These are phyloP conservation scores for Carollia perspicillata DNA, from an alignment of 2,113 vertebrate species.

Conservation along the genomic window DNA sequence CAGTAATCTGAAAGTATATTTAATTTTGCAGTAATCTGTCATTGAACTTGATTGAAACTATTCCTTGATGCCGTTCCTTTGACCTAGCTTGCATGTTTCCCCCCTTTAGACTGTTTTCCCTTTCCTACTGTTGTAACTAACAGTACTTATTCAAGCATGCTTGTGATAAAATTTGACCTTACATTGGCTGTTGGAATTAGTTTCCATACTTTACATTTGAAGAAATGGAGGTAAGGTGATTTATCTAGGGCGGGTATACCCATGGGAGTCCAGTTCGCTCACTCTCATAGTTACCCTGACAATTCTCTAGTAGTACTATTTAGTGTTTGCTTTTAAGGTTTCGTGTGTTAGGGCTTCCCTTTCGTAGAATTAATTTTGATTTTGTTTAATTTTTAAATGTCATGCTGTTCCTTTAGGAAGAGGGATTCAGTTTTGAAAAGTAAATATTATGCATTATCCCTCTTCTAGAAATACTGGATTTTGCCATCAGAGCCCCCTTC, in stretches of 20 bases:
- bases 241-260: not conserved
- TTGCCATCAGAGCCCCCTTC: not conserved
- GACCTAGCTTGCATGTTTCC: not conserved
- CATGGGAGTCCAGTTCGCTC: not conserved
- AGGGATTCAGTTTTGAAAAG: not conserved
- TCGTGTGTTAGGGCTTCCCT: not conserved
- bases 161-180: conserved; percentile 7
- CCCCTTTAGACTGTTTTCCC: not conserved
- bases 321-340: not conserved
- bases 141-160: not conserved
- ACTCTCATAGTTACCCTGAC: not conserved
- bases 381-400: conserved; percentile 25
- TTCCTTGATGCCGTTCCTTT: not conserved
- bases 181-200: conserved; percentile 18
- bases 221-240: conserved; percentile 1
- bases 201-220: not conserved
- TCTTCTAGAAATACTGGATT: not conserved
- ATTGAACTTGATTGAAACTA: conserved; percentile 15
- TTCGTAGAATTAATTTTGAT: not conserved
- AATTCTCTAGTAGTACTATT: not conserved
- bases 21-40: not conserved
- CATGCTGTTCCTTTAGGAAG: not conserved
- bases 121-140: not conserved
- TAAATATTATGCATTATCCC: not conserved
- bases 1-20: conserved; percentile 4